A percentile compares a stretch with the other conserved stretches of the same genome.
Evolutionary conservation across 2,113 vertebrate species (phyloP).

Genomic region (Psilopsiagon aurifrons): DNA sequence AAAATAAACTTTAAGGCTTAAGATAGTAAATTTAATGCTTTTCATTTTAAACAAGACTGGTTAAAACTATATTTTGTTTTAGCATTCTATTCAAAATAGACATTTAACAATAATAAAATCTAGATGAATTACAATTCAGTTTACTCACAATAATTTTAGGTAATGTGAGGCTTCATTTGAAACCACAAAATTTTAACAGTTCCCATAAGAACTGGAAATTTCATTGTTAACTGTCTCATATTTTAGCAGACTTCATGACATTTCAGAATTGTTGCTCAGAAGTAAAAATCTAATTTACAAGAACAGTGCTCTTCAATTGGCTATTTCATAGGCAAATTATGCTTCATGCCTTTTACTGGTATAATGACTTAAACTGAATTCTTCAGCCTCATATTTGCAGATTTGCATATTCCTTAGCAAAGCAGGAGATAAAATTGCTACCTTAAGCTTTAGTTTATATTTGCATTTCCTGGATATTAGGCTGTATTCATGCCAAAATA

Average conservation of each 20-base stretch:
- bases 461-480: background rate
- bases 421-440: background rate
- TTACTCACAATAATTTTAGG: background rate
- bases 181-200: background rate
- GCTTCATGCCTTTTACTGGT: background rate
- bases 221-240: background rate
- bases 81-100: background rate
- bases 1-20: background rate
- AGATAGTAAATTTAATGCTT: background rate
- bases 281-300: background rate
- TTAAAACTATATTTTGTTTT: background rate
- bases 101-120: background rate
- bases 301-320: background rate
- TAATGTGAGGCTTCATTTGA: background rate
- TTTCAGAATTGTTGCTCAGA: background rate
- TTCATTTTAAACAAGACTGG: background rate
- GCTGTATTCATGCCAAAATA: background rate
- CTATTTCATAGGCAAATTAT: background rate
- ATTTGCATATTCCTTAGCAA: background rate
- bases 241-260: background rate
- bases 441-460: background rate
- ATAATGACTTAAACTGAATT: background rate
- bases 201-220: background rate
- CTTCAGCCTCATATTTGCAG: background rate
- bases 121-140: background rate